These are phyloP conservation scores for Spodoptera frugiperda DNA, from an alignment of 1,140 invertebrate species.

Conservation along the genomic window DNA sequence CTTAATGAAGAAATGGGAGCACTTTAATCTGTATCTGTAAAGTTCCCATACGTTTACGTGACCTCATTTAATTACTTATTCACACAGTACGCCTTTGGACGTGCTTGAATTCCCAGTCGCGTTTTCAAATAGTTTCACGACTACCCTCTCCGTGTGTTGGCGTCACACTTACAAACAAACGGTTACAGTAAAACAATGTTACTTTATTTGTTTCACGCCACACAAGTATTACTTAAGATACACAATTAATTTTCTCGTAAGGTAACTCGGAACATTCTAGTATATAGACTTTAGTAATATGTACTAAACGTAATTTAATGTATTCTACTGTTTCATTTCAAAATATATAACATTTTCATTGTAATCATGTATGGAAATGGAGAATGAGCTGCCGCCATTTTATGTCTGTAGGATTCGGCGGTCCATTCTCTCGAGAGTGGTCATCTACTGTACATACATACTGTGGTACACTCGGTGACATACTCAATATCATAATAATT, in stretches of 20 bases:
- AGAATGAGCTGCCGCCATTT: neutral
- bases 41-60: conserved; percentile 12
- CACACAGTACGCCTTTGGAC: neutral
- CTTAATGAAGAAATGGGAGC: neutral
- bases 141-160: conserved; percentile 1
- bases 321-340: conserved; percentile 2
- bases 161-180: conserved; percentile 12
- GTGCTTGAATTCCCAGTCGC: conserved; percentile 27
- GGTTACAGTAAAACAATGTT: neutral
- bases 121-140: conserved; percentile 34
- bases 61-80: conserved; percentile 15
- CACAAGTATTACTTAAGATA: conserved; percentile 13
- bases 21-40: conserved; percentile 10
- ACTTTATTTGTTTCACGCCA: neutral
- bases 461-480: conserved; percentile 3
- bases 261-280: conserved; percentile 33
- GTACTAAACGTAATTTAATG: conserved; percentile 23
- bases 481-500: conserved; percentile 14
- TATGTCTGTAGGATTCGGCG: neutral
- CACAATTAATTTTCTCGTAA: conserved; percentile 24
- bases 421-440: neutral
- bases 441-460: neutral
- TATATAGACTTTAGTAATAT: conserved; percentile 22
- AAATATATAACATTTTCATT: neutral
- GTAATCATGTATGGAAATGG: neutral